Conservation (phyloP, 2,797 vertebrate species). For the Hirundo rustica region DNA sequence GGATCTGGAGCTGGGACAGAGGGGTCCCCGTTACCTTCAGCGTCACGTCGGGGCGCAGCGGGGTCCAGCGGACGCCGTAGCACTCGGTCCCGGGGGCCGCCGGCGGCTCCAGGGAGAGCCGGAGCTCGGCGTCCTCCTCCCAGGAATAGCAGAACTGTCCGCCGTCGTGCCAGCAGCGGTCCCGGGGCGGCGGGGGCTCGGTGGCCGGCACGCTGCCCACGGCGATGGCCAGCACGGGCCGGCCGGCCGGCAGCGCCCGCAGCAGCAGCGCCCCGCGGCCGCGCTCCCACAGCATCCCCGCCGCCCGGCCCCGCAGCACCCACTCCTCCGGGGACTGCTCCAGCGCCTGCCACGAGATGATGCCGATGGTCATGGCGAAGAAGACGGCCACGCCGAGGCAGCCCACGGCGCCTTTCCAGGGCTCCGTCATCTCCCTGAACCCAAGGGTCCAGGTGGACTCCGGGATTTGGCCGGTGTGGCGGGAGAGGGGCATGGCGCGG, state of each 20-base stretch:
- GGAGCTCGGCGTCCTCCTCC: slow-evolving; percentile 87
- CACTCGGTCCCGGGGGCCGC: slow-evolving; percentile 83
- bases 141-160: slow-evolving; percentile 90
- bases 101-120: slow-evolving; percentile 79
- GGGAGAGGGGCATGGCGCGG: background rate
- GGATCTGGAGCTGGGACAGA: fast-evolving
- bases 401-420: slow-evolving; percentile 90
- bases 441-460: slow-evolving; percentile 73
- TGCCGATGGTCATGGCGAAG: slow-evolving; percentile 93
- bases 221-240: slow-evolving; percentile 81
- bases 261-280: slow-evolving; percentile 84
- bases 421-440: slow-evolving; percentile 91
- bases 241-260: slow-evolving; percentile 83
- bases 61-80: slow-evolving; percentile 85
- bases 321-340: slow-evolving; percentile 92
- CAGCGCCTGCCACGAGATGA: slow-evolving; percentile 95
- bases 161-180: slow-evolving; percentile 88
- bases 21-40: slow-evolving; percentile 80
- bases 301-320: slow-evolving; percentile 86
- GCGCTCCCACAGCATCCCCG: slow-evolving; percentile 90
- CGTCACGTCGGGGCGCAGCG: slow-evolving; percentile 84
- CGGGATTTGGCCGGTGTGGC: background rate
- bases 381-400: slow-evolving; percentile 90
- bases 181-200: slow-evolving; percentile 86
- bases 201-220: slow-evolving; percentile 82